Base-by-base conservation (phyloP, 2,113 vertebrate species). In the Acanthochromis polyacanthus region DNA sequence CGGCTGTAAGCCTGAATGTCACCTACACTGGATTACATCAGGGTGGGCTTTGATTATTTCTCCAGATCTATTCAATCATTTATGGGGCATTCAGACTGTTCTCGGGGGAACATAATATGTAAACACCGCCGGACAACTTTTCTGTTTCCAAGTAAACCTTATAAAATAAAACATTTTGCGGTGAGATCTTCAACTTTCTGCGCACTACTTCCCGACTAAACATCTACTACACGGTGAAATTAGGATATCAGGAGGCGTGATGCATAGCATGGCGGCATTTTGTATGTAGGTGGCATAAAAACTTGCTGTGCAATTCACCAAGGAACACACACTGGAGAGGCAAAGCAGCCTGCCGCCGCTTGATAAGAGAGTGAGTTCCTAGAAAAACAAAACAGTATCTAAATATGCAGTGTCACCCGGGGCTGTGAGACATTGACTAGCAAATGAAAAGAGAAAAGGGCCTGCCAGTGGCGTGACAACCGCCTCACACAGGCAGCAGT, bases 401-500 rank as follows among this genome's bases (percentile, higher is more conserved):
- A 69, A 81, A 89, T 84, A 75, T 67, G 85, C 76, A 52, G 46
- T 0, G 53, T 85, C 62, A 67, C 78, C 80, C 5, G n/a, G 38
- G 69, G 88, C 80, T n/a, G 78, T 75, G 84, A 88, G 87, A 78
- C 86, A 84, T 70, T 80, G 88, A 81, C 86, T 71, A 46, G 71
- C 83, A 91, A 89, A 92, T 86, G 70, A 80, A 82, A 87, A 88
- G 79, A 75, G 79, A 85, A 89, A 78, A 85, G 84, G 50, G 19
- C 56, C 72, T 28, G 83, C 62, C 70, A 61, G 46, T 68, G 67
- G 64, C 48, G 56, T 62, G 83, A 79, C 81, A 74, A 76, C 53
- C 28, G 76, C 46, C 43, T 50, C 36, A 11, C 40, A 60, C 53
- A 46, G 23, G 57, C 55, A 17, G 28, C 69, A 46, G 58, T 55